These are phyloP conservation scores for Ploceus nigricollis DNA, from an alignment of 2,113 vertebrate species.

Conservation along the genomic window DNA sequence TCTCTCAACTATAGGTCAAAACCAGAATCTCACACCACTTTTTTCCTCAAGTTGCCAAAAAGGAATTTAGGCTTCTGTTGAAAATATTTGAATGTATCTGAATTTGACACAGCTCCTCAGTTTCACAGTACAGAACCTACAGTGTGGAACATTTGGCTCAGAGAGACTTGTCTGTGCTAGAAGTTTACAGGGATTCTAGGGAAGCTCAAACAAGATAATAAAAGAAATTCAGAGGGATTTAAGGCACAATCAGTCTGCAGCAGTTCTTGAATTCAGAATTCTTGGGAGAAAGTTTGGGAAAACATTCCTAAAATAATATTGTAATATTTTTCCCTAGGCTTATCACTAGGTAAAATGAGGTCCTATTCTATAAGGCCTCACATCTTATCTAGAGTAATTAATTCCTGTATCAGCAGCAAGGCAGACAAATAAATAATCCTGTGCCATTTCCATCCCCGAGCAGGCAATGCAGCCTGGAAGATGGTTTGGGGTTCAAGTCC, in stretches of 20 bases:
- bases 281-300: neutral
- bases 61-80: neutral
- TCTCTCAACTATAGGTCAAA: neutral
- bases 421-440: neutral
- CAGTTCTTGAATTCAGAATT: neutral
- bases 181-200: neutral
- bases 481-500: neutral
- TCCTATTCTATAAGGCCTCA: neutral
- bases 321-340: neutral
- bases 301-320: neutral
- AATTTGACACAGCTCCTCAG: neutral
- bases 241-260: neutral
- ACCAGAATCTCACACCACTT: neutral
- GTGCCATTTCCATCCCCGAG: neutral
- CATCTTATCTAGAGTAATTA: neutral
- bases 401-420: neutral
- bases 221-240: neutral
- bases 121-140: neutral
- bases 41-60: neutral
- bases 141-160: neutral
- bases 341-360: neutral
- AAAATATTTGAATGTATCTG: neutral
- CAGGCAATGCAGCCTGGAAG: neutral
- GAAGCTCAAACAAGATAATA: neutral
- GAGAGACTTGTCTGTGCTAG: neutral